Percentiles rank a stretch among this genome's conserved stretches.
Evolutionary conservation across 2,888 invertebrate species (phyloP).

Genomic region (Chymomyza fuscimana): DNA sequence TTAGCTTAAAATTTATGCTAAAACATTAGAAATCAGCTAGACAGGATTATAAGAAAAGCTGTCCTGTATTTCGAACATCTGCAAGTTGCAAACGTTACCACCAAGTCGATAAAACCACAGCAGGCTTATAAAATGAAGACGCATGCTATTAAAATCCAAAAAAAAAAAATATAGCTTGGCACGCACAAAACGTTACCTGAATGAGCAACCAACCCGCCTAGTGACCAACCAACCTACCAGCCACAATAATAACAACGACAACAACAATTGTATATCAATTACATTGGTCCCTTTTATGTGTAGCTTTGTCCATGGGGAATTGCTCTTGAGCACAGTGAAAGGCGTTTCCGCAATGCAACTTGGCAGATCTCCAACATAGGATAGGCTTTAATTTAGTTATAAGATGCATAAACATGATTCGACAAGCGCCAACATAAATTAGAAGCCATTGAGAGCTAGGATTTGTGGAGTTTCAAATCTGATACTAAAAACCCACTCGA

Average conservation of each 20-base stretch:
- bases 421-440: not conserved
- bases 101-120: not conserved
- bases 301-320: slow-evolving; percentile 13
- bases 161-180: slow-evolving; percentile 3
- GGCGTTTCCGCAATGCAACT: slow-evolving; percentile 51
- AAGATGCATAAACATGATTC: not conserved
- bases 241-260: slow-evolving; percentile 36
- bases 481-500: not conserved
- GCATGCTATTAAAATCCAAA: not conserved
- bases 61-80: too few species aligned
- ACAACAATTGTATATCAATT: slow-evolving; percentile 64
- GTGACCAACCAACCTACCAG: not conserved
- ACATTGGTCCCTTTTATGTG: slow-evolving; percentile 28
- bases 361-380: slow-evolving; percentile 7
- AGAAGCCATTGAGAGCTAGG: not conserved
- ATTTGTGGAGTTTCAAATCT: not conserved
- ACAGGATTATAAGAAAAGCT: too few species aligned
- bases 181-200: slow-evolving; percentile 25
- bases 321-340: slow-evolving; percentile 56
- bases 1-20: too few species aligned
- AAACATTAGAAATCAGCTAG: too few species aligned
- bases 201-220: slow-evolving; percentile 14
- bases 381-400: slow-evolving; percentile 1
- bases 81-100: not conserved
- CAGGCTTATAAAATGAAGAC: not conserved